Conservation (phyloP, 2,888 invertebrate species). For the Papilio demoleus region DNA sequence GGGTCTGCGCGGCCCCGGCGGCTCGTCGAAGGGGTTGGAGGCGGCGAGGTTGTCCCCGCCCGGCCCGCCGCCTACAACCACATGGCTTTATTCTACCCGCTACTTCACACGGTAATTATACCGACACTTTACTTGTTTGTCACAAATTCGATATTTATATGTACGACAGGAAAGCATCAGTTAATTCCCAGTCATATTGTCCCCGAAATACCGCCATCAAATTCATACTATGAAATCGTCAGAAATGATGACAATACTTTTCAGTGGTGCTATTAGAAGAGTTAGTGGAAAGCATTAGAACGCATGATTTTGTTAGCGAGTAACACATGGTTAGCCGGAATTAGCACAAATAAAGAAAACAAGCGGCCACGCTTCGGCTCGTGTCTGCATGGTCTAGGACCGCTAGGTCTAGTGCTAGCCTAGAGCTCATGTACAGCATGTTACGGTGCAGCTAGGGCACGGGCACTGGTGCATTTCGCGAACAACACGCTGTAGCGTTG, state of each 20-base stretch:
- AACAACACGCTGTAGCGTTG: not conserved
- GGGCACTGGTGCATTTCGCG: slow-evolving; percentile 48
- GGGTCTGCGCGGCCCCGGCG: slow-evolving; percentile 82
- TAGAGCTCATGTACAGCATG: slow-evolving; percentile 59
- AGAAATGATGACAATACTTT: slow-evolving; percentile 39
- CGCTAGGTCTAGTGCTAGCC: slow-evolving; percentile 50
- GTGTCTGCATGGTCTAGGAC: slow-evolving; percentile 48
- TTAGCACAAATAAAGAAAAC: slow-evolving; percentile 65
- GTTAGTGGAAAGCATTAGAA: slow-evolving; percentile 69
- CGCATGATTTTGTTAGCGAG: slow-evolving; percentile 64
- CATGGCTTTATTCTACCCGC: slow-evolving; percentile 53
- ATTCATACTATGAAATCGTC: not conserved
- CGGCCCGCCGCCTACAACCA: slow-evolving; percentile 80
- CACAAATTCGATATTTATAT: not conserved
- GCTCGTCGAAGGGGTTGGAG: slow-evolving; percentile 94
- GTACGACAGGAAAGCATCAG: slow-evolving; percentile 26
- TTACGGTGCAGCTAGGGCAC: slow-evolving; percentile 47
- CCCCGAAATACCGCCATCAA: slow-evolving; percentile 42
- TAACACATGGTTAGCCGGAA: slow-evolving; percentile 46
- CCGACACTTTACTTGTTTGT: slow-evolving; percentile 37
- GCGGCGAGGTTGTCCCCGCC: slow-evolving; percentile 91
- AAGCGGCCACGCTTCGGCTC: slow-evolving; percentile 53
- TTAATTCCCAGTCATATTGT: slow-evolving; percentile 32
- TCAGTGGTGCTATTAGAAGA: slow-evolving; percentile 43
- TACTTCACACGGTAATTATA: slow-evolving; percentile 39